Percentiles rank a stretch among this genome's conserved stretches.
Conservation (phyloP, 2,113 vertebrate species). For the Strix aluco region DNA sequence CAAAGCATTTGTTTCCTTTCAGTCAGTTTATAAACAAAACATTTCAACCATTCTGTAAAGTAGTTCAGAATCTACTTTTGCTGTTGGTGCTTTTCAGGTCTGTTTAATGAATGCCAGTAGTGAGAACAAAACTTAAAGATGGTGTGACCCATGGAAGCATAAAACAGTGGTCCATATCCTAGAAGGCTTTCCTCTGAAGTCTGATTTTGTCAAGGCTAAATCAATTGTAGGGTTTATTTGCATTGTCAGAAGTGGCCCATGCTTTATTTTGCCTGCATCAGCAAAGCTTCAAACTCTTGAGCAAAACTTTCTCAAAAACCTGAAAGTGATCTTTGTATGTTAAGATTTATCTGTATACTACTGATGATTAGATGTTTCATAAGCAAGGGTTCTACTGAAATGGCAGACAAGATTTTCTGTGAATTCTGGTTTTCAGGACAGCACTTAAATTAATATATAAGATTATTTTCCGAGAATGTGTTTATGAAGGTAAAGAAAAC, state of each 20-base stretch:
- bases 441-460: background rate
- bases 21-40: background rate
- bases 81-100: background rate
- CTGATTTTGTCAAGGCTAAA: background rate
- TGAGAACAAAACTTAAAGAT: background rate
- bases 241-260: background rate
- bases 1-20: background rate
- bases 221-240: background rate
- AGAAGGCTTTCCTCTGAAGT: background rate
- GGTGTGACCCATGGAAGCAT: background rate
- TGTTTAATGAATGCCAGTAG: background rate
- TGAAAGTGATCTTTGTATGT: background rate
- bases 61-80: background rate
- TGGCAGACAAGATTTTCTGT: background rate
- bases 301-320: background rate
- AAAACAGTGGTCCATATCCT: background rate
- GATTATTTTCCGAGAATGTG: background rate
- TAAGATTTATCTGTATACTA: background rate
- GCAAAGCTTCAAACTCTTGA: background rate
- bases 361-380: background rate
- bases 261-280: background rate
- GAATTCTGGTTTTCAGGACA: background rate
- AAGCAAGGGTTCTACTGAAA: background rate
- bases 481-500: background rate
- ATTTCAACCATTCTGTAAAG: background rate